These are phyloP conservation scores for Pterocles orientalis DNA, from an alignment of 2,113 vertebrate species.

Conservation along the genomic window DNA sequence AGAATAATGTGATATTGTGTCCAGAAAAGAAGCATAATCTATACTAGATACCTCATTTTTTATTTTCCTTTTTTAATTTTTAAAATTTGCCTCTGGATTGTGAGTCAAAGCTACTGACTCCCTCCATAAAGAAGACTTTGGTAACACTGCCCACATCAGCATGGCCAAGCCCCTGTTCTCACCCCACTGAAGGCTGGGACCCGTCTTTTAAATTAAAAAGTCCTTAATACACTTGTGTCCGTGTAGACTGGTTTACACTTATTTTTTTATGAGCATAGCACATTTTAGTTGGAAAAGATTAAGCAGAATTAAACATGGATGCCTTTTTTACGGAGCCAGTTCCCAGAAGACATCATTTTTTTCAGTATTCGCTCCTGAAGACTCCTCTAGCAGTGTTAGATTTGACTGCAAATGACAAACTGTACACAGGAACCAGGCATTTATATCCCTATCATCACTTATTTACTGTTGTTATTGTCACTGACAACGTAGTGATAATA, in stretches of 20 bases:
- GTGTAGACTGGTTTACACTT: neutral
- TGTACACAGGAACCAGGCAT: constrained; percentile 27
- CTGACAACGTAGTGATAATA: constrained; percentile 49
- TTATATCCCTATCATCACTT: constrained; percentile 44
- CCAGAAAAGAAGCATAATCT: neutral
- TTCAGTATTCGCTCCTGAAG: neutral
- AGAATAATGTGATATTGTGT: neutral
- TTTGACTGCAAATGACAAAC: constrained; percentile 58
- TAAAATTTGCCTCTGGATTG: neutral
- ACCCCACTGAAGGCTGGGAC: neutral
- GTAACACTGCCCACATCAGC: neutral
- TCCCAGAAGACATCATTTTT: constrained; percentile 12
- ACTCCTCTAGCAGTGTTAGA: neutral
- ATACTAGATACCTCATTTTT: neutral
- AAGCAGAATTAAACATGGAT: constrained; percentile 27
- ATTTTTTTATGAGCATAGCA: neutral
- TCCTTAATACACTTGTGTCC: fast-evolving
- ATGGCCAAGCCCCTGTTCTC: neutral
- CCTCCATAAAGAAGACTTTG: neutral
- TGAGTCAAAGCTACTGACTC: neutral
- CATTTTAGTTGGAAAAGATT: neutral
- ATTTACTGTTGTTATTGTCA: constrained; percentile 61
- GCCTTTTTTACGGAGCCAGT: neutral
- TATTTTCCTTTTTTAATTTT: no score
- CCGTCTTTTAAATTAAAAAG: neutral